phyloP scores from a whole-genome alignment of 2,113 vertebrate species.

The Astatoreochromis straeleni region DNA sequence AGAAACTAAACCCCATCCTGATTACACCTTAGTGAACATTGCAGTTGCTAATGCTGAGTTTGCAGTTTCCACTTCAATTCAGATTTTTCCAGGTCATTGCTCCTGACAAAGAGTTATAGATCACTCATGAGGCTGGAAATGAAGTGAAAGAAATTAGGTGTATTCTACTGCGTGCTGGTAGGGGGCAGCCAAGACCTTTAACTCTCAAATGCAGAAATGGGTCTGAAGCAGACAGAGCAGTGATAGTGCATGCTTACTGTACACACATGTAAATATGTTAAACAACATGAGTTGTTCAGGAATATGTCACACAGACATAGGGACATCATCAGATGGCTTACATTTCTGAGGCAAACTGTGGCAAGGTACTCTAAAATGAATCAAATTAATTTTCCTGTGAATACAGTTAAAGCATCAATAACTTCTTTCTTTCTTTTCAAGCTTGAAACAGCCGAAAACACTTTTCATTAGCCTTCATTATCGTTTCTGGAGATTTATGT shows the following conservation, averaged over 20 bases:
- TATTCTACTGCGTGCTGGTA: not conserved
- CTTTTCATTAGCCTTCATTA: not conserved
- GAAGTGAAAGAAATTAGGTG: not conserved
- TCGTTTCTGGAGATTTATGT: not conserved
- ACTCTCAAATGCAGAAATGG: not conserved
- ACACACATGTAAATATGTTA: not conserved
- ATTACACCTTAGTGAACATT: not conserved
- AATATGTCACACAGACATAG: not conserved
- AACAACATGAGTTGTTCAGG: not conserved
- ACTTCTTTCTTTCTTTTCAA: not conserved
- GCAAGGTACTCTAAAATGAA: not conserved
- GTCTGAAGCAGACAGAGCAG: not conserved
- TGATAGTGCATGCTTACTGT: not conserved
- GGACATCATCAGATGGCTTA: not conserved
- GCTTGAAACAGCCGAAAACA: not conserved
- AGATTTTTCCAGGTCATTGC: not conserved
- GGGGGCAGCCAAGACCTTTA: slow-evolving; percentile 48
- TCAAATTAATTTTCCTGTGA: not conserved
- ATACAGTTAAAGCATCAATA: not conserved
- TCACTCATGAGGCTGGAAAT: not conserved
- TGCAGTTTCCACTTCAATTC: not conserved
- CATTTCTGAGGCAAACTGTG: not conserved
- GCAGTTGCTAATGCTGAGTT: not conserved
- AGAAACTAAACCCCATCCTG: not conserved
- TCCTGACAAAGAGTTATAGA: not conserved